Conservation (phyloP, 2,113 vertebrate species). For the Periophthalmus modestus region DNA sequence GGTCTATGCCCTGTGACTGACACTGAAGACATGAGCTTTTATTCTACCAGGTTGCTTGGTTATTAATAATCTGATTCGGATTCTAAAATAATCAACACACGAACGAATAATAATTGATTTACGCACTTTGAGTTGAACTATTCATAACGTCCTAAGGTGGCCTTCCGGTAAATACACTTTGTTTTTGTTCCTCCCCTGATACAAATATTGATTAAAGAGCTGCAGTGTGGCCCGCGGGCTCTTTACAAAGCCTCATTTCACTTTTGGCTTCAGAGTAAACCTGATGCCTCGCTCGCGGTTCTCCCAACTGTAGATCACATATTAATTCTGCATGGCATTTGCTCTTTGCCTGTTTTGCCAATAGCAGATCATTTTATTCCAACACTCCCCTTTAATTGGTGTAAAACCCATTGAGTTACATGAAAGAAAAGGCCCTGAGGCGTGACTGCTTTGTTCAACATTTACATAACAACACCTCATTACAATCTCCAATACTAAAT, state of each 20-base stretch:
- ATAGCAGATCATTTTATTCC: conserved; percentile 30
- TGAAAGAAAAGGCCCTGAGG: conserved; percentile 44
- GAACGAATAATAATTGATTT: too few relatives aligned
- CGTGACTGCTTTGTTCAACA: conserved; percentile 44
- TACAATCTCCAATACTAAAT: conserved; percentile 40
- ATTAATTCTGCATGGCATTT: conserved; percentile 38
- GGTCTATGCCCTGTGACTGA: too few relatives aligned
- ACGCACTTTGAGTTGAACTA: too few relatives aligned
- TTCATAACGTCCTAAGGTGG: too few relatives aligned
- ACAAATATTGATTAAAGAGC: not conserved
- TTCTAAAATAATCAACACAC: too few relatives aligned
- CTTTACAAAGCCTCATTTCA: conserved; percentile 3
- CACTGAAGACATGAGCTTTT: too few relatives aligned
- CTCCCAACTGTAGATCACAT: conserved; percentile 16
- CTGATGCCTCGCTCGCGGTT: conserved; percentile 8
- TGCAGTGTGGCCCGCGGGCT: not conserved
- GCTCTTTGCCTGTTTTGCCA: conserved; percentile 36
- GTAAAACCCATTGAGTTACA: conserved; percentile 29
- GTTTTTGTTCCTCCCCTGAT: not conserved
- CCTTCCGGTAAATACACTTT: not conserved
- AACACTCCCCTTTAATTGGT: conserved; percentile 27
- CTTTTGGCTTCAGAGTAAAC: conserved; percentile 22
- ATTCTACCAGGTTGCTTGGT: too few relatives aligned
- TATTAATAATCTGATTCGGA: too few relatives aligned
- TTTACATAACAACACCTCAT: conserved; percentile 53